Evolutionary conservation across 2,888 invertebrate genomes (phyloP).

Genomic region (Hybos culiciformis): DNA sequence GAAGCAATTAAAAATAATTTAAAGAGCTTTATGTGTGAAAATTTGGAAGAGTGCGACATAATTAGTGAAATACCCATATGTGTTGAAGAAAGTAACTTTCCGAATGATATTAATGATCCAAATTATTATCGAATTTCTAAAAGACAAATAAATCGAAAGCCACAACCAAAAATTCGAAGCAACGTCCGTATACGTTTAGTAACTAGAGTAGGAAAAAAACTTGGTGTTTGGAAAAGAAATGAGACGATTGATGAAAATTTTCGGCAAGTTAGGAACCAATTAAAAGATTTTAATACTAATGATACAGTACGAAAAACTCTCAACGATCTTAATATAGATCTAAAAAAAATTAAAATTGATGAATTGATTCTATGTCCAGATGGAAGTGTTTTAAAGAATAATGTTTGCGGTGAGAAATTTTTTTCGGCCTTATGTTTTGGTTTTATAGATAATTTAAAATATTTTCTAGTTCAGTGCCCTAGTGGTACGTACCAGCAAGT

Average conservation of each 20-base stretch:
- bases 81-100: conserved; percentile 6
- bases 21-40: conserved; percentile 16
- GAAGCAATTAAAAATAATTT: conserved; percentile 15
- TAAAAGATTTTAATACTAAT: conserved; percentile 16
- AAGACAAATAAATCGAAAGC: conserved; percentile 3
- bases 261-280: conserved; percentile 16
- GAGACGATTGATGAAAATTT: conserved; percentile 20
- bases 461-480: conserved; percentile 45
- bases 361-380: conserved; percentile 34
- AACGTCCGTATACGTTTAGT: conserved; percentile 17
- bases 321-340: conserved; percentile 17
- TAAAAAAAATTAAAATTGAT: conserved; percentile 18
- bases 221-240: conserved; percentile 25
- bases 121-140: conserved; percentile 15
- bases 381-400: conserved; percentile 41
- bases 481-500: conserved; percentile 48
- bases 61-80: conserved; percentile 18
- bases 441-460: conserved; percentile 12
- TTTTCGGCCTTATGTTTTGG: too few relatives aligned
- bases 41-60: conserved; percentile 17
- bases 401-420: conserved; percentile 42
- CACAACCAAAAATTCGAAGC: conserved; percentile 10
- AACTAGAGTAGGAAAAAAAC: conserved; percentile 18
- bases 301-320: conserved; percentile 15
- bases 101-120: conserved; percentile 9